phyloP scores from a whole-genome alignment of 2,888 invertebrate species.

The Lathronympha strigana region DNA sequence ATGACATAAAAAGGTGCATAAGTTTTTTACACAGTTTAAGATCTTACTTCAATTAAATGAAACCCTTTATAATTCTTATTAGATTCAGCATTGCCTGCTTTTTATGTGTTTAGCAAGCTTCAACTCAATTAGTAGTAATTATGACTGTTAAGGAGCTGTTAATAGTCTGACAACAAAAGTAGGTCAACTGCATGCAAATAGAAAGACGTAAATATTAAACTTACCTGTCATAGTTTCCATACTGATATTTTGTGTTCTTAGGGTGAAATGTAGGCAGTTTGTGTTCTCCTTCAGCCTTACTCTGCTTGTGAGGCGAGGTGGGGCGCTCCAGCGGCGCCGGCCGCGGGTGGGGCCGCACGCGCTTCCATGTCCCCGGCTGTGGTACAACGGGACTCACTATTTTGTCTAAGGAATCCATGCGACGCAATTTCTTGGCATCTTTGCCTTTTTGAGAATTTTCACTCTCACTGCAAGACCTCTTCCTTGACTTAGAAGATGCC shows the following conservation, averaged over 20 bases:
- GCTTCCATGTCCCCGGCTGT: slow-evolving; percentile 94
- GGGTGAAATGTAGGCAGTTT: slow-evolving; percentile 88
- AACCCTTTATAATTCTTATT: not conserved
- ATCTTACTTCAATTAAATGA: not conserved
- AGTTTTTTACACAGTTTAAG: not conserved
- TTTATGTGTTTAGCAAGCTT: slow-evolving; percentile 1
- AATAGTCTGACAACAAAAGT: slow-evolving; percentile 22
- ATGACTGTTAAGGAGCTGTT: slow-evolving; percentile 17
- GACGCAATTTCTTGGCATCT: slow-evolving; percentile 83
- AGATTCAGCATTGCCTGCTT: not conserved
- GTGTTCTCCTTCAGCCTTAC: slow-evolving; percentile 69
- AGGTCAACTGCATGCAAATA: slow-evolving; percentile 14
- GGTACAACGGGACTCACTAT: slow-evolving; percentile 96
- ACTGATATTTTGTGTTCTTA: slow-evolving; percentile 93
- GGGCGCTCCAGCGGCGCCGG: slow-evolving; percentile 73
- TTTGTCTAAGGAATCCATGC: slow-evolving; percentile 91
- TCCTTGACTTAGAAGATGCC: slow-evolving; percentile 59
- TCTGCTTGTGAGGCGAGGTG: slow-evolving; percentile 75
- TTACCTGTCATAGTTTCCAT: slow-evolving; percentile 97
- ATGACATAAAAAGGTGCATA: not conserved
- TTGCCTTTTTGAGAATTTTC: slow-evolving; percentile 82
- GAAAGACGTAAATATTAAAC: slow-evolving; percentile 16
- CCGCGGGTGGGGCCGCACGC: slow-evolving; percentile 72
- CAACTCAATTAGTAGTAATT: slow-evolving; percentile 4
- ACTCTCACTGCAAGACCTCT: slow-evolving; percentile 83